phyloP scores from a whole-genome alignment of 2,888 invertebrate genomes.

The Linyphia triangularis region DNA sequence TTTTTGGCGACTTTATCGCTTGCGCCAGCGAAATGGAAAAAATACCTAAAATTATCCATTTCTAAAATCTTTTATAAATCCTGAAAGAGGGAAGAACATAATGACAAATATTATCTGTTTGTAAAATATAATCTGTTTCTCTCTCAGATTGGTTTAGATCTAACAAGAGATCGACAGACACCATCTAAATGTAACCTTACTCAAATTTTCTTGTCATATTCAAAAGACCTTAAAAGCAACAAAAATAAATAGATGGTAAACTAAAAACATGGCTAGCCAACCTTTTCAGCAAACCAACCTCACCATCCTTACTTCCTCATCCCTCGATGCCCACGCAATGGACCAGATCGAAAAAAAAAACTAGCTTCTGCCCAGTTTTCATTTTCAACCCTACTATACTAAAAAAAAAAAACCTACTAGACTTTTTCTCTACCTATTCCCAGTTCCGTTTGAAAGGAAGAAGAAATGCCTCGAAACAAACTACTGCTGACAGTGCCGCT shows the following conservation, averaged over 20 bases:
- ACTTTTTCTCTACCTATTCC: slow-evolving; percentile 26
- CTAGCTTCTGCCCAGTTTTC: slow-evolving; percentile 25
- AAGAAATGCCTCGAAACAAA: slow-evolving; percentile 56
- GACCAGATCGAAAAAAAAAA: slow-evolving; percentile 9
- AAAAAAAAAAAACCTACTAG: background rate
- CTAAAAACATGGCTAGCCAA: slow-evolving; percentile 35
- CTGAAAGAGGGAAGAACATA: no score
- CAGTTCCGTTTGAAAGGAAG: slow-evolving; percentile 9
- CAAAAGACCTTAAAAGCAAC: slow-evolving; percentile 43
- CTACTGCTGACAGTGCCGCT: slow-evolving; percentile 61
- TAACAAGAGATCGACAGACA: no score
- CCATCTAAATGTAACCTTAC: no score
- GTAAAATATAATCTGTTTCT: no score
- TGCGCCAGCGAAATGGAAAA: no score
- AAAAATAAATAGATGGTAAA: no score
- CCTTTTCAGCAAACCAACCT: slow-evolving; percentile 10
- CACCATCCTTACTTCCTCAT: slow-evolving; percentile 20
- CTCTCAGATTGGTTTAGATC: no score
- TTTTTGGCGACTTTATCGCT: no score
- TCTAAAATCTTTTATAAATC: no score
- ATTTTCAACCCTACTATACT: slow-evolving; percentile 25
- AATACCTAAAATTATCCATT: no score
- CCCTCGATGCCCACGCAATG: slow-evolving; percentile 41
- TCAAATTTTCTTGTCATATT: slow-evolving; percentile 6
- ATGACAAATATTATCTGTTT: no score